Conservation (phyloP, 2,888 invertebrate genomes). For the Acrobeloides nanus region DNA sequence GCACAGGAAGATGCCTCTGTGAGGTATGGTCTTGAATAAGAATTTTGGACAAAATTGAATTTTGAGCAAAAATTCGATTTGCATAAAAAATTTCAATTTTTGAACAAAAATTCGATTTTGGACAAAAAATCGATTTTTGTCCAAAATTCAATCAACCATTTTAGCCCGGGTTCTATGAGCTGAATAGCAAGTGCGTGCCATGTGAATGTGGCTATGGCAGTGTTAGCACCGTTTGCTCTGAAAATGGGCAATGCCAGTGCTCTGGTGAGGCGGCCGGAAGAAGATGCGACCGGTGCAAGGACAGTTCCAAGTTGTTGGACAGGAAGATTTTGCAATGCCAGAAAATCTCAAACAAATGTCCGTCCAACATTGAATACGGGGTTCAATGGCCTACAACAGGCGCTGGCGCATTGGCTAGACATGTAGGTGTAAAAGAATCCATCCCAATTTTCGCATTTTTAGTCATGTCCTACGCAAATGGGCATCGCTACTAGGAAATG, state of each 20-base stretch:
- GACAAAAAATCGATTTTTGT: no score
- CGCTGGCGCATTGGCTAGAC: conserved; percentile 24
- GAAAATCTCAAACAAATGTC: conserved; percentile 32
- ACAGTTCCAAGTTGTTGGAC: conserved; percentile 33
- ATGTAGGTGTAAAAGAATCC: conserved; percentile 12
- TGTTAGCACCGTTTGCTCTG: conserved; percentile 27
- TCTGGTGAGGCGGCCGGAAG: conserved; percentile 42
- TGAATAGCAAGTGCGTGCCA: conserved; percentile 32
- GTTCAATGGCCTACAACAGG: conserved; percentile 46
- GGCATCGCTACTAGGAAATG: conserved; percentile 43
- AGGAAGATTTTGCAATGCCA: conserved; percentile 36
- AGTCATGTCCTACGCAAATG: no score
- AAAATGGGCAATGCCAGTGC: conserved; percentile 44
- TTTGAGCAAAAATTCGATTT: no score
- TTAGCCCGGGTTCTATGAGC: no score
- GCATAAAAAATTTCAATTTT: no score
- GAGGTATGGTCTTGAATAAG: conserved; percentile 22
- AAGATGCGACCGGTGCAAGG: conserved; percentile 30
- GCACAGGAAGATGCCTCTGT: conserved; percentile 41
- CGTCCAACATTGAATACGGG: conserved; percentile 41
- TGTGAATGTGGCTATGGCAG: conserved; percentile 49
- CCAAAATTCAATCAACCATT: no score
- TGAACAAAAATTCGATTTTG: no score
- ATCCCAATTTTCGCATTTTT: no score
- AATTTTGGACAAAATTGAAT: no score